Evolutionary conservation across 1,140 invertebrate species (phyloP), one percentile per base, ranked within the genome.

Genomic region (Cherax quadricarinatus): DNA sequence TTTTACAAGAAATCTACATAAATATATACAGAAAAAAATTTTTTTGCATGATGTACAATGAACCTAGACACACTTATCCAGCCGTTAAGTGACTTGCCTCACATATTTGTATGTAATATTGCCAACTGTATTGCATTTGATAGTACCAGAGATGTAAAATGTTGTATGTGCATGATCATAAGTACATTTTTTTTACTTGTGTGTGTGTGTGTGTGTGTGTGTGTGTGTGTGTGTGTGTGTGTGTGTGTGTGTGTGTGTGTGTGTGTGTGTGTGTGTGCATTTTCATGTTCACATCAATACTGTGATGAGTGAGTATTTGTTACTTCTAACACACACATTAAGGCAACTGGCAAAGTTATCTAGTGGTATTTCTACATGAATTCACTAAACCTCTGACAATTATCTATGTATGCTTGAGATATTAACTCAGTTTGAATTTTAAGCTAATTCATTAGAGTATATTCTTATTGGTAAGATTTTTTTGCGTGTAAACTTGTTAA

Each of bases 41-140:
- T 24, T 0, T 75, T 75, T 30, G 12, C 9, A 75, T 75, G n/a
- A 30, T 75, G 70, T 75, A 30, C 9, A 7, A 75, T 30, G 70
- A 75, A 6, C 1, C 62, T 66, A 66, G 5, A 75, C n/a, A 75
- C 70, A 75, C 6, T 75, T 75, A 30, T 75, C 70, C 70, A 75
- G 70, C 70, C 9, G n/a, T 24, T 30, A 75, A 75, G 70, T 75
- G n/a, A 75, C 70, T 30, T 83, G 57, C 81, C 51, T 57, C 18
- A 57, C 18, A 53, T 48, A 53, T 83, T 57, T 83, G 14, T 82
- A 83, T 7, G n/a, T 83, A 60, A n/a, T 57, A 51, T 83, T 57
- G 81, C 81, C 51, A 83, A 60, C 51, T 83, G 48, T 60, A 83
- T 57, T 83, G 24, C 57, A 83, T 83, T 57, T 83, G n/a, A 83